Evolutionary conservation across 2,888 invertebrate genomes (phyloP), one percentile per base, ranked within the genome.

Genomic region (Itoplectis maculator): DNA sequence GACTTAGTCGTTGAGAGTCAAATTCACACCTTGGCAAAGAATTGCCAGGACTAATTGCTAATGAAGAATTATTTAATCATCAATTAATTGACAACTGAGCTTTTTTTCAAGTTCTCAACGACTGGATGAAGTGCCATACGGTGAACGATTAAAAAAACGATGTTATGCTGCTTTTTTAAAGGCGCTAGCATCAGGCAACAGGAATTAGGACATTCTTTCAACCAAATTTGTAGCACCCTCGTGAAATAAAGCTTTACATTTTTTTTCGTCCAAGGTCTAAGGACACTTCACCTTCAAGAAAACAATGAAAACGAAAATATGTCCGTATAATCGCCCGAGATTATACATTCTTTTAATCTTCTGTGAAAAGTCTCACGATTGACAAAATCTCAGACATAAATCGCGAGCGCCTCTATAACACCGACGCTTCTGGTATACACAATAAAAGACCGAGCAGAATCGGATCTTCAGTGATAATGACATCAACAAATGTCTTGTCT

Each of bases 401-500:
- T 61, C 5, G 54, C 47, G 15, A 18, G 35, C 47, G 40, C 47
- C 47, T 23, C 5, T 20, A 45, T 20, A n/a, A 65, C 65, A 42
- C 8, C 65, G 47, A 65, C 45, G 47, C 61, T 29, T 65, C n/a
- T 29, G 65, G 23, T n/a, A 68, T 15, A 20, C 20, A 70, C 56
- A 66, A 72, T 13, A 40, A 15, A 61, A 79, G 23, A 66, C 42
- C 66, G 54, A 59, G 63, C 40, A 11, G 23, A 47, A 72, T 59
- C 51, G 51, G 59, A 72, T 70, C 66, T 73, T 68, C 35, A 49
- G 77, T 49, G 35, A 59, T 51, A 42, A 59, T 42, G 40, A 72
- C 35, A 49, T 61, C 66, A 72, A 68, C 49, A 37, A 74, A 29
- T 23, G 13, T 54, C 23, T 54, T 23, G 20, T 6, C 23, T n/a